A percentile compares a stretch with the other conserved stretches of the same genome.
phyloP scores from a whole-genome alignment of 2,113 vertebrate species.

The Pungitius pungitius region DNA sequence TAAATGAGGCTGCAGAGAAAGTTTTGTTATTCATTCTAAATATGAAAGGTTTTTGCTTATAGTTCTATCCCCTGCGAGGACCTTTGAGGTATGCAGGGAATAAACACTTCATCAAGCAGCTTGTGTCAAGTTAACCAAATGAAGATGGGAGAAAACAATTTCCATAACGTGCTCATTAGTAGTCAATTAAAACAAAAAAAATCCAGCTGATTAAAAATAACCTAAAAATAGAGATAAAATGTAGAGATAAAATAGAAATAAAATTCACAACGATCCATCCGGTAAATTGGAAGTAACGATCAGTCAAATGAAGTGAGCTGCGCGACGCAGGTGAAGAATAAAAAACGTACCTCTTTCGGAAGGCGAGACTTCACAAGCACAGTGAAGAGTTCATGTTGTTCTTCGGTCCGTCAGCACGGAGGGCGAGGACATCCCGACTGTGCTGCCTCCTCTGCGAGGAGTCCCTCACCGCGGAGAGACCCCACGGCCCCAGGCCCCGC shows the following conservation, averaged over 20 bases:
- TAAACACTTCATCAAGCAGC: not conserved
- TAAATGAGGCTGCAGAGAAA: not conserved
- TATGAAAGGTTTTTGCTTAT: not conserved
- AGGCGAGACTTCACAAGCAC: not conserved
- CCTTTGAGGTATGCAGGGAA: not conserved
- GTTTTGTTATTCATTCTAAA: not conserved
- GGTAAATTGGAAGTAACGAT: conserved; percentile 17
- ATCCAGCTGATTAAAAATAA: conserved; percentile 20
- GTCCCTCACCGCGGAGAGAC: conserved; percentile 47
- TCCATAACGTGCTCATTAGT: conserved; percentile 15
- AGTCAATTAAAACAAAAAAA: not conserved
- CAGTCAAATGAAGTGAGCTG: conserved; percentile 17
- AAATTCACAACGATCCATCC: conserved; percentile 2
- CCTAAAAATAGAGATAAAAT: too few relatives aligned
- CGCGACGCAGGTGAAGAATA: not conserved
- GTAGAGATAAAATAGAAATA: not conserved
- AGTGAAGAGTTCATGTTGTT: not conserved
- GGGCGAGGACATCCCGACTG: conserved; percentile 11
- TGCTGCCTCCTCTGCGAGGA: conserved; percentile 43
- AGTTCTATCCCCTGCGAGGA: not conserved
- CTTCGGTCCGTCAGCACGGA: conserved; percentile 3
- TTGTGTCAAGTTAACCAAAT: conserved; percentile 5
- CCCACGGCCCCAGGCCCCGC: conserved; percentile 53
- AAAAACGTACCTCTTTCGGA: conserved; percentile 53
- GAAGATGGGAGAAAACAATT: conserved; percentile 17